A percentile compares a stretch with the other conserved stretches of the same genome.
Conservation (phyloP, 2,113 vertebrate genomes). For the Puffinus mauretanicus region DNA sequence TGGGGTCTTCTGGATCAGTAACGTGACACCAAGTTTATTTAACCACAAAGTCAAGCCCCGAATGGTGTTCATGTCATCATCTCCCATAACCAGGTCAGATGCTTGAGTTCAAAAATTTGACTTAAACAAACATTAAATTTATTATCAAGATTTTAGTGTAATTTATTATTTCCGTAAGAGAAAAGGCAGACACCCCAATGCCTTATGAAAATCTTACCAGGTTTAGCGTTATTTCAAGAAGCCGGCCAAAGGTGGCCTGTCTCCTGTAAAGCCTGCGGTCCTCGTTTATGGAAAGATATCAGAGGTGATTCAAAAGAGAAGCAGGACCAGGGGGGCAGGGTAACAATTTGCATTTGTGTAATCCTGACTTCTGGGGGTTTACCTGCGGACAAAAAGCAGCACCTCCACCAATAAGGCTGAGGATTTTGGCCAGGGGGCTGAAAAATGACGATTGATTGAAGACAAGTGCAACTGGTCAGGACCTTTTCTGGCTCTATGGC, state of each 20-base stretch:
- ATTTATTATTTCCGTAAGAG: not conserved
- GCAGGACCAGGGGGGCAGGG: not conserved
- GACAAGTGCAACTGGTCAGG: not conserved
- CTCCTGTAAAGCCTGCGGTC: not conserved
- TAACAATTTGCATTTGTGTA: not conserved
- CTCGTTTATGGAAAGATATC: not conserved
- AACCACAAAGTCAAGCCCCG: not conserved
- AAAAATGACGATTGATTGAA: not conserved
- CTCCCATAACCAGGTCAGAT: not conserved
- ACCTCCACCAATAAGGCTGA: not conserved
- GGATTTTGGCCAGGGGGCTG: not conserved
- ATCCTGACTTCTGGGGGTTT: not conserved
- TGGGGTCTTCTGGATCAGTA: not conserved
- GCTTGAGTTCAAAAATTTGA: not conserved
- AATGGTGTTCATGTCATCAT: not conserved
- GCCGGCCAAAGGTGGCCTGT: not conserved
- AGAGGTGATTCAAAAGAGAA: not conserved
- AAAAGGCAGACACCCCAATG: not conserved
- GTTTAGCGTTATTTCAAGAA: not conserved
- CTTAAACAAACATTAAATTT: not conserved
- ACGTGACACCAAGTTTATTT: not conserved
- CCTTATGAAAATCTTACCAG: not conserved
- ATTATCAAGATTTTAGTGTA: not conserved
- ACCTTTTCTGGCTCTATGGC: not conserved
- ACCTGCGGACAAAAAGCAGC: not conserved